These are phyloP conservation scores for Crocodylus rhombifer DNA, from an alignment of 2,797 vertebrate species.

Conservation along the genomic window DNA sequence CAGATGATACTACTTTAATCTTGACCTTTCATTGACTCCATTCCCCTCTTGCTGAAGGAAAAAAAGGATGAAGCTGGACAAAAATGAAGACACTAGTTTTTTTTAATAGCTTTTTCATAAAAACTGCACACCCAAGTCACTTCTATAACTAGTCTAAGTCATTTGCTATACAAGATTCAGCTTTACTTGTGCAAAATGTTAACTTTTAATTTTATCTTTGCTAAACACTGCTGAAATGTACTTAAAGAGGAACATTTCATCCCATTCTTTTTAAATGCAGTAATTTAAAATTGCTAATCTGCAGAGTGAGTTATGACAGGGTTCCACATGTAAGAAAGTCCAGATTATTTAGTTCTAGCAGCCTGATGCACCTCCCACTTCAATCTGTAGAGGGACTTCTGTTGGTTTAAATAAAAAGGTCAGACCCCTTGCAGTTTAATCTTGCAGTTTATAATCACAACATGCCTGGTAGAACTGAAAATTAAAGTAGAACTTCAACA, in stretches of 20 bases:
- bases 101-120: neutral
- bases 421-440: neutral
- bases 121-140: neutral
- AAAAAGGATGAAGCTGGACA: neutral
- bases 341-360: neutral
- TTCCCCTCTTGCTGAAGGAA: no score
- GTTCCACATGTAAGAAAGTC: neutral
- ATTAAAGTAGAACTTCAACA: neutral
- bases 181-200: neutral
- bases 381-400: neutral
- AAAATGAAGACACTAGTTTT: neutral
- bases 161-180: neutral
- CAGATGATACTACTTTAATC: neutral
- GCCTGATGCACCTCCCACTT: slow-evolving; percentile 24
- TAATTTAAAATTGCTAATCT: neutral
- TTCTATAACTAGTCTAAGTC: neutral
- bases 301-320: neutral
- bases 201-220: neutral
- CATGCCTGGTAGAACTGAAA: neutral
- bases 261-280: neutral
- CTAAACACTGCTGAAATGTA: neutral
- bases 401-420: slow-evolving; percentile 12
- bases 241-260: neutral
- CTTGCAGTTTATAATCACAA: neutral
- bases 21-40: no score